These are phyloP conservation scores for Papilio polyxenes DNA, from an alignment of 1,140 invertebrate genomes.

Conservation along the genomic window DNA sequence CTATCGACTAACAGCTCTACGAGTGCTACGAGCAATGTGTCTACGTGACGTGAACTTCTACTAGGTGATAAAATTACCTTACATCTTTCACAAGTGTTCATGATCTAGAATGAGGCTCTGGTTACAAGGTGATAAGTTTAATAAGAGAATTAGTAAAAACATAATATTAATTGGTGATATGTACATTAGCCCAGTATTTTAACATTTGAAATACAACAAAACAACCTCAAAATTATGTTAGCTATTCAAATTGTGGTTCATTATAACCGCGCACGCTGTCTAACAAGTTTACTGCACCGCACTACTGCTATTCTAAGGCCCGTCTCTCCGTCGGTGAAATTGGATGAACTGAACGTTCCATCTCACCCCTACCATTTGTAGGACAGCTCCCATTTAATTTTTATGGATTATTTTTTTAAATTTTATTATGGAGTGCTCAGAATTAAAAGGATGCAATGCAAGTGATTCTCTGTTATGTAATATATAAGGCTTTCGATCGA, in stretches of 20 bases:
- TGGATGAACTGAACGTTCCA: constrained; percentile 3
- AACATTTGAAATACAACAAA: neutral
- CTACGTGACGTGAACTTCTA: no score
- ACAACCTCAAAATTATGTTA: neutral
- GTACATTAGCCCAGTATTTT: neutral
- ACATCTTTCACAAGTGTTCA: neutral
- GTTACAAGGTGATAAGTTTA: neutral
- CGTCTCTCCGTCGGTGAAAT: constrained; percentile 9
- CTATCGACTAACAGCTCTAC: no score
- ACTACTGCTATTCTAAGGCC: constrained; percentile 14
- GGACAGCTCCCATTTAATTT: no score
- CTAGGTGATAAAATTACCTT: neutral
- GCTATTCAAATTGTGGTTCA: constrained; percentile 6
- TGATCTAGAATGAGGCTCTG: neutral
- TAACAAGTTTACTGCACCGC: constrained; percentile 20
- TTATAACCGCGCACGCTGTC: neutral
- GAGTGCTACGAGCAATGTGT: no score
- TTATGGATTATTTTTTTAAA: no score
- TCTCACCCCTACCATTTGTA: neutral
- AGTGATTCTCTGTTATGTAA: no score
- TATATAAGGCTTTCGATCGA: no score
- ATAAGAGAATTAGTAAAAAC: neutral
- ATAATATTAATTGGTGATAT: neutral
- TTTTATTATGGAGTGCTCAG: no score
- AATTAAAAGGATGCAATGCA: no score